These are phyloP conservation scores for Amphiprion percula DNA, from an alignment of 2,113 vertebrate genomes.

Conservation along the genomic window DNA sequence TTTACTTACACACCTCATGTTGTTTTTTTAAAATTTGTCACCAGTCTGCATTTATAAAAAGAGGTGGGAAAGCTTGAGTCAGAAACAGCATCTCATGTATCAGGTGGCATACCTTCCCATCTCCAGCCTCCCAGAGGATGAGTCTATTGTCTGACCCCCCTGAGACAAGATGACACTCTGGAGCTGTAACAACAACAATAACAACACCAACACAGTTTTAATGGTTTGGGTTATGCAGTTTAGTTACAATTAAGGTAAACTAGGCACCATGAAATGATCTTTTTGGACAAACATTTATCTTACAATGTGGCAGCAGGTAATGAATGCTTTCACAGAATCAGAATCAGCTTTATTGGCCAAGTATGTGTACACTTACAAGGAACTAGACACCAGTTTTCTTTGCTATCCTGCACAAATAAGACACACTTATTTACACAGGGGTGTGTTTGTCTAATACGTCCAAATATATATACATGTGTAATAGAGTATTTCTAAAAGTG, in stretches of 20 bases:
- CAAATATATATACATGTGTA: too few species aligned
- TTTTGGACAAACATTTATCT: background rate
- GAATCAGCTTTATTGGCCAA: too few species aligned
- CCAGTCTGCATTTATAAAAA: too few species aligned
- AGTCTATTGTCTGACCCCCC: conserved; percentile 92
- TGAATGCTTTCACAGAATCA: too few species aligned
- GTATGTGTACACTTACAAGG: too few species aligned
- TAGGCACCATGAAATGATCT: background rate
- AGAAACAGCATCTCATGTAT: background rate
- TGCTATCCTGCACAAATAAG: too few species aligned
- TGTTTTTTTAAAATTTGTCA: too few species aligned
- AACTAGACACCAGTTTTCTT: too few species aligned
- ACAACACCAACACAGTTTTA: conserved; percentile 1
- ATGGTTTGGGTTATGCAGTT: background rate
- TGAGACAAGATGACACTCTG: conserved; percentile 90
- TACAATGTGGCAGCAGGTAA: background rate
- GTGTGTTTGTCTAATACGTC: too few species aligned
- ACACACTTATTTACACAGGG: too few species aligned
- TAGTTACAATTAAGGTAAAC: background rate
- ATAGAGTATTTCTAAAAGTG: too few species aligned
- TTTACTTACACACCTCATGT: too few species aligned
- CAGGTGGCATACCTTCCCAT: conserved; percentile 84
- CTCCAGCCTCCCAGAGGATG: conserved; percentile 90
- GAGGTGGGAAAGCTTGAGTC: background rate
- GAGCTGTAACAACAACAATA: conserved; percentile 76